Evolutionary conservation across 2,797 vertebrate genomes (phyloP).

Genomic region (Mormyrops attenuatus): DNA sequence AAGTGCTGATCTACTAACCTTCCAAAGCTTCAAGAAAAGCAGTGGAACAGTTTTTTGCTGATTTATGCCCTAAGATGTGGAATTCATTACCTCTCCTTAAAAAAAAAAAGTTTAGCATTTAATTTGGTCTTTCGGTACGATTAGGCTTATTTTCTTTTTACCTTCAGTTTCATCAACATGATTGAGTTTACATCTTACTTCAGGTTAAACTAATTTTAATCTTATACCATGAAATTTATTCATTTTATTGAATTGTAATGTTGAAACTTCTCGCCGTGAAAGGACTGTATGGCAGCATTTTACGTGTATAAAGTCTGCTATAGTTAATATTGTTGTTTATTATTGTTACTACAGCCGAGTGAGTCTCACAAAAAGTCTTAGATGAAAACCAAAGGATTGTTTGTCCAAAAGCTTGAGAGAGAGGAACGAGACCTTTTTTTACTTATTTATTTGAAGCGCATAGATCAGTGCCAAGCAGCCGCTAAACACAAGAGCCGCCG

Average conservation of each 20-base stretch:
- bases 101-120: background rate
- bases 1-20: background rate
- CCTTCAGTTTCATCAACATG: background rate
- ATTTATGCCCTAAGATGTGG: background rate
- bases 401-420: background rate
- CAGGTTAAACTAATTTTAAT: background rate
- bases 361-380: background rate
- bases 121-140: background rate
- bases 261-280: background rate
- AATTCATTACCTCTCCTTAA: background rate
- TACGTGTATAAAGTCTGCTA: background rate
- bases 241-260: background rate
- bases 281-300: background rate
- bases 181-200: background rate
- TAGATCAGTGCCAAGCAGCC: background rate
- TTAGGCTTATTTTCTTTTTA: background rate
- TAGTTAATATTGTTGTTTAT: background rate
- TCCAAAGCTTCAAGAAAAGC: background rate
- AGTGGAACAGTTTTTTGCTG: background rate
- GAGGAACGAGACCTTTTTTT: background rate
- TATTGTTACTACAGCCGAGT: background rate
- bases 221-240: background rate
- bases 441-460: background rate
- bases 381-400: background rate
- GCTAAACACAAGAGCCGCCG: background rate